These are phyloP conservation scores for Clamator glandarius DNA, from an alignment of 2,797 vertebrate genomes.

Conservation along the genomic window DNA sequence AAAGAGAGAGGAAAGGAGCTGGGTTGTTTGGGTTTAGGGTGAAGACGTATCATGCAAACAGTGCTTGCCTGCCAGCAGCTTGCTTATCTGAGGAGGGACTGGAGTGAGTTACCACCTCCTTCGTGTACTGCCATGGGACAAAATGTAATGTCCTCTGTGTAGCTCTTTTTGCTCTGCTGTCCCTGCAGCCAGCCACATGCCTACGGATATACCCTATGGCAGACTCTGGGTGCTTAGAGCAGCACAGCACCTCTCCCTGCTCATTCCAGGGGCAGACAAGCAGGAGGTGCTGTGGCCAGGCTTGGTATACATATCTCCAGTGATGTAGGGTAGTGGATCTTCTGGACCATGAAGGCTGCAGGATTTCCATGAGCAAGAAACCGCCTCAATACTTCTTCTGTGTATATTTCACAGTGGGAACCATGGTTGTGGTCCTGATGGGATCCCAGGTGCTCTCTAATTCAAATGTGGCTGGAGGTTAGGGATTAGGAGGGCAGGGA, in stretches of 20 bases:
- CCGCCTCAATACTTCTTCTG: background rate
- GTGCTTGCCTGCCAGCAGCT: background rate
- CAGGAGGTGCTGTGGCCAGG: background rate
- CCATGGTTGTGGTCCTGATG: background rate
- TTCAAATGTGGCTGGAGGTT: rapidly evolving
- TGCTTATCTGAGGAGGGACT: background rate
- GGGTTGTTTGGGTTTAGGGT: background rate
- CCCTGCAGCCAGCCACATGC: rapidly evolving
- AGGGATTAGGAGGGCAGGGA: background rate
- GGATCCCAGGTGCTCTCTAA: rapidly evolving
- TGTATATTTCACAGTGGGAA: background rate
- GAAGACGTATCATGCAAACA: background rate
- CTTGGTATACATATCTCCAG: background rate
- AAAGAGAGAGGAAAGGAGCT: background rate
- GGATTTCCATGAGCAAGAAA: background rate
- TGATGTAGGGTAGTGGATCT: background rate
- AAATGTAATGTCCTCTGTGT: background rate
- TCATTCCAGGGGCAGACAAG: background rate
- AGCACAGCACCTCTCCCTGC: rapidly evolving
- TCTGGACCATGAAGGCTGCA: background rate
- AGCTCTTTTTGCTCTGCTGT: background rate
- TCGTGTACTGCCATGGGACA: background rate
- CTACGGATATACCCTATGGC: background rate
- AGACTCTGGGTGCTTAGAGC: background rate
- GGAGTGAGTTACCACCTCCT: background rate